Percentiles rank a stretch among this genome's conserved stretches.
Evolutionary conservation across 2,888 invertebrate genomes (phyloP).

Genomic region (Drosophila villosipedis): DNA sequence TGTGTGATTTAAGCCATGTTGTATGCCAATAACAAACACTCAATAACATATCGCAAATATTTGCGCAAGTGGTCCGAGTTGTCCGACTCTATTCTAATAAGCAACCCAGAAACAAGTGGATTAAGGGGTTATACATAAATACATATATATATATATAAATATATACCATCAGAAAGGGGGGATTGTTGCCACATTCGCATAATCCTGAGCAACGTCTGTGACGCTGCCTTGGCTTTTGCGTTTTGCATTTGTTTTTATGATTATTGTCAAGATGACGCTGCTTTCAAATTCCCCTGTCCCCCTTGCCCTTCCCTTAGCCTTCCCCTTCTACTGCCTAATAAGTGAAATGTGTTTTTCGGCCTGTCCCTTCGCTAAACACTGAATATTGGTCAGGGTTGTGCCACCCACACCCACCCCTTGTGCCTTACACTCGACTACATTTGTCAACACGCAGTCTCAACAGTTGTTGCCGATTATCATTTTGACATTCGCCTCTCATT

Average conservation of each 20-base stretch:
- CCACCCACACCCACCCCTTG: neutral
- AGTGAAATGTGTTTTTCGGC: constrained; percentile 82
- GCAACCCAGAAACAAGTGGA: constrained; percentile 77
- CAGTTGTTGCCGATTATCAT: constrained; percentile 84
- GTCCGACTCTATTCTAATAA: constrained; percentile 41
- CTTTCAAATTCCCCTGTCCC: neutral
- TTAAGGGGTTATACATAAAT: constrained; percentile 69
- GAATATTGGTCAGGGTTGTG: constrained; percentile 49
- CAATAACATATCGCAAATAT: constrained; percentile 63
- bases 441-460: constrained; percentile 79
- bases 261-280: constrained; percentile 74
- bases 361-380: constrained; percentile 36
- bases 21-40: constrained; percentile 66
- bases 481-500: constrained; percentile 68
- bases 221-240: constrained; percentile 55
- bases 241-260: constrained; percentile 82
- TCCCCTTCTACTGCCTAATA: constrained; percentile 62
- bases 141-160: neutral
- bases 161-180: neutral
- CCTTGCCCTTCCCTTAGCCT: neutral
- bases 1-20: constrained; percentile 46
- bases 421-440: constrained; percentile 57
- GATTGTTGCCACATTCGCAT: constrained; percentile 10
- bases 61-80: constrained; percentile 52
- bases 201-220: constrained; percentile 33